Evolutionary conservation across 2,888 invertebrate species (phyloP).

Genomic region (Bombyx huttoni): DNA sequence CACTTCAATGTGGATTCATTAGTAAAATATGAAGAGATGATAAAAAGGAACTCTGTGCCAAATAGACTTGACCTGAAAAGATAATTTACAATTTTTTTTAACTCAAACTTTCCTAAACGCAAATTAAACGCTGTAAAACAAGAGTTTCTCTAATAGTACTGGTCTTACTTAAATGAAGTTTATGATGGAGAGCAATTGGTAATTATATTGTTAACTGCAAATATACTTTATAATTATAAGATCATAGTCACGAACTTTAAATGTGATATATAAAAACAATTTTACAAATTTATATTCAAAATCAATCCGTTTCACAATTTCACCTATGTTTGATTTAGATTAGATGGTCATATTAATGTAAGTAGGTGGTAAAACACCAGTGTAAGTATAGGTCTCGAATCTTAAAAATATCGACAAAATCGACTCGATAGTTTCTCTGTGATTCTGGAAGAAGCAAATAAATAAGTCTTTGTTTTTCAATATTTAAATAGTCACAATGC

Average conservation of each 20-base stretch:
- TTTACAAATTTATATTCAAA: too few species aligned
- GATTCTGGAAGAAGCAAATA: too few species aligned
- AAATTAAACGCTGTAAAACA: background rate
- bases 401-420: too few species aligned
- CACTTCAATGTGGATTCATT: background rate
- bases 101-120: background rate
- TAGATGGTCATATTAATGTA: too few species aligned
- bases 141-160: background rate
- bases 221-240: background rate
- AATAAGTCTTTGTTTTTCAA: too few species aligned
- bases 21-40: background rate
- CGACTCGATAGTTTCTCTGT: too few species aligned
- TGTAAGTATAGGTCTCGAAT: too few species aligned
- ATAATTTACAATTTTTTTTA: too few species aligned
- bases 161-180: conserved; percentile 1
- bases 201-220: background rate
- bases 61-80: too few species aligned
- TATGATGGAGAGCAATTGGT: background rate
- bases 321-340: too few species aligned
- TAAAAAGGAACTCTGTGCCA: background rate
- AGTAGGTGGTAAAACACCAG: too few species aligned
- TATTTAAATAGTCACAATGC: too few species aligned
- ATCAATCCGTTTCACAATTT: background rate
- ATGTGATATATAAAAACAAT: background rate
- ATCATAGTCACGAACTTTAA: background rate